These are phyloP conservation scores for Eupithecia subfuscata DNA, from an alignment of 2,888 invertebrate genomes.

Conservation along the genomic window DNA sequence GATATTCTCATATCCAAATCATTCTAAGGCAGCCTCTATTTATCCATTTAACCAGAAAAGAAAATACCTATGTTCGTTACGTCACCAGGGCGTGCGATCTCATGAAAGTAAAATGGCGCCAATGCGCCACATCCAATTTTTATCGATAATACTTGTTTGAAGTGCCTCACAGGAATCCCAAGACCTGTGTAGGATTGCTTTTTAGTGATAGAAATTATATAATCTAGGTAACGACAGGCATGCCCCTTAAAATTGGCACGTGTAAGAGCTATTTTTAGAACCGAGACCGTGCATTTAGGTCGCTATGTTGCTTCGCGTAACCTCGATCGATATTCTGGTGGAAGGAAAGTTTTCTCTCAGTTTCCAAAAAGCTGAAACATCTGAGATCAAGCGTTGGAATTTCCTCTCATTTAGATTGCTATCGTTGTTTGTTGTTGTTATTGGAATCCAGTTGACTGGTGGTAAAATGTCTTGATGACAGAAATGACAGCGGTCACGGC, in stretches of 20 bases:
- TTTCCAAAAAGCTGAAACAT: neutral
- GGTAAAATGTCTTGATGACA: slow-evolving; percentile 78
- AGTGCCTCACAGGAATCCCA: slow-evolving; percentile 6
- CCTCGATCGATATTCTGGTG: slow-evolving; percentile 55
- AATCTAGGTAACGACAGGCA: slow-evolving; percentile 34
- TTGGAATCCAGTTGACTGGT: slow-evolving; percentile 70
- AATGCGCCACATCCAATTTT: slow-evolving; percentile 58
- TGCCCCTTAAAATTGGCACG: slow-evolving; percentile 62
- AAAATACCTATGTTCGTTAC: slow-evolving; percentile 68
- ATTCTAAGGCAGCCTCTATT: slow-evolving; percentile 32
- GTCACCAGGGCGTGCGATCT: slow-evolving; percentile 71
- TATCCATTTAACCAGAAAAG: slow-evolving; percentile 44
- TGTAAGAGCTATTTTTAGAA: slow-evolving; percentile 77
- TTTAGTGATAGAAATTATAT: slow-evolving; percentile 39
- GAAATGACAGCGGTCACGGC: slow-evolving; percentile 73
- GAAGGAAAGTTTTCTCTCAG: slow-evolving; percentile 27
- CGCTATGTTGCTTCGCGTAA: slow-evolving; percentile 52
- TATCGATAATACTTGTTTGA: slow-evolving; percentile 41
- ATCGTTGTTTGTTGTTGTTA: slow-evolving; percentile 73
- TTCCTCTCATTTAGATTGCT: neutral
- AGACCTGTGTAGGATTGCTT: slow-evolving; percentile 2
- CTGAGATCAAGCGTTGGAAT: slow-evolving; percentile 6
- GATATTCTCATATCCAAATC: slow-evolving; percentile 50
- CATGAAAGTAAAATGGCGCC: slow-evolving; percentile 83
- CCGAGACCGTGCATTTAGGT: slow-evolving; percentile 61